Percentiles rank a stretch among this genome's conserved stretches.
These are phyloP conservation scores for Drosophila lacicola DNA, from an alignment of 2,888 invertebrate genomes.

Conservation along the genomic window DNA sequence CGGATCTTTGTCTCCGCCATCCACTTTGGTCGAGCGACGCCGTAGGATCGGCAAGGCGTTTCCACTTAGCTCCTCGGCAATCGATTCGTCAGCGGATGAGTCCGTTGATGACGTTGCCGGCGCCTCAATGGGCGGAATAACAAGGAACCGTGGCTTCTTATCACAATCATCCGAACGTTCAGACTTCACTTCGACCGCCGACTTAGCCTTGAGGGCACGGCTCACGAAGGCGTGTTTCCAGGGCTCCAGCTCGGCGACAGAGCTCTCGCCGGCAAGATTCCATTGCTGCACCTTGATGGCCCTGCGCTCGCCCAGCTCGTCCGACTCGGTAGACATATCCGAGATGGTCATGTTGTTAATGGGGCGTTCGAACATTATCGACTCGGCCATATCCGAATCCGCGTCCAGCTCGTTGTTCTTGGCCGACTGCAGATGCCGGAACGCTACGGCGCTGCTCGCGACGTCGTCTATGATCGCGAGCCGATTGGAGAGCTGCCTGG, in stretches of 20 bases:
- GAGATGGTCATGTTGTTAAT: neutral
- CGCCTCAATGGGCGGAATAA: neutral
- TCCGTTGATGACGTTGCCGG: neutral
- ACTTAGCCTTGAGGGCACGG: no score
- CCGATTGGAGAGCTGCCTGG: neutral
- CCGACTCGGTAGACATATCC: neutral
- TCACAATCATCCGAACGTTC: neutral
- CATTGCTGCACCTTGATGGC: no score
- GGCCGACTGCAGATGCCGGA: neutral
- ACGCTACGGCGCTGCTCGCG: neutral
- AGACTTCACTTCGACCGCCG: no score
- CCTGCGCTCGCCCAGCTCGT: neutral
- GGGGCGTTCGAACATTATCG: neutral
- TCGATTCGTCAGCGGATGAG: neutral
- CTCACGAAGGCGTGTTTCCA: no score
- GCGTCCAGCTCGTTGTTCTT: neutral
- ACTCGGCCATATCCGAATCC: neutral
- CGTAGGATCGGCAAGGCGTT: neutral
- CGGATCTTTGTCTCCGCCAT: no score
- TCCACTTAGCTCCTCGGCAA: neutral
- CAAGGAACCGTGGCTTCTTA: no score
- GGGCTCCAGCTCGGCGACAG: no score
- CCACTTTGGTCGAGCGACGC: neutral
- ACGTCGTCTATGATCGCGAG: neutral
- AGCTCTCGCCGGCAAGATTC: no score